Conservation (phyloP, 2,113 vertebrate species). For the Protobothrops mucrosquamatus region DNA sequence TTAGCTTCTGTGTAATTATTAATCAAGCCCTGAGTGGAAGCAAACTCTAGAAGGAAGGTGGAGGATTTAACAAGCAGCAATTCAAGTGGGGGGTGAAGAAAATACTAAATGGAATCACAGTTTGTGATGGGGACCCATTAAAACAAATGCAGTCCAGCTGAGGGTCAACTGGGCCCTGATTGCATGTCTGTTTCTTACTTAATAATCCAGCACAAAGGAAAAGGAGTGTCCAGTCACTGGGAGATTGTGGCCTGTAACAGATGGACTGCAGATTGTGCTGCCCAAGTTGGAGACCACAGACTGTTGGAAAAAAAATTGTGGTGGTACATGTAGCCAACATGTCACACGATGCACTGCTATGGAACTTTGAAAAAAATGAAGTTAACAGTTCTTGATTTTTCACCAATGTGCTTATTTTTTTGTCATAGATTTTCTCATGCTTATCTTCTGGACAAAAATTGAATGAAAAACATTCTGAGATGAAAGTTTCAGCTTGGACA, state of each 20-base stretch:
- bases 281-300: not conserved
- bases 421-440: not conserved
- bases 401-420: not conserved
- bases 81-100: not conserved
- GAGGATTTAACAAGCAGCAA: not conserved
- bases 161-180: not conserved
- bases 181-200: not conserved
- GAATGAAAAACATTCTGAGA: not conserved
- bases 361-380: not conserved
- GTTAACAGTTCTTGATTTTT: not conserved
- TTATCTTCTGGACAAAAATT: not conserved
- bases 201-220: not conserved
- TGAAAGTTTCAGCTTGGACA: not conserved
- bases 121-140: no score
- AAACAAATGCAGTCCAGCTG: not conserved
- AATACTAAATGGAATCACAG: not conserved
- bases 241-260: not conserved
- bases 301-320: no score
- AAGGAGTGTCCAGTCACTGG: not conserved
- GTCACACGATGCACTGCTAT: not conserved
- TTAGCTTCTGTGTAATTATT: conserved; percentile 16
- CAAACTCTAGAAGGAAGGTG: not conserved
- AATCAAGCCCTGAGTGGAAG: not conserved
- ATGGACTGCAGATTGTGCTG: not conserved
- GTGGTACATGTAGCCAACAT: not conserved